These are phyloP conservation scores for Gadus chalcogrammus DNA, from an alignment of 2,113 vertebrate genomes.

Conservation along the genomic window DNA sequence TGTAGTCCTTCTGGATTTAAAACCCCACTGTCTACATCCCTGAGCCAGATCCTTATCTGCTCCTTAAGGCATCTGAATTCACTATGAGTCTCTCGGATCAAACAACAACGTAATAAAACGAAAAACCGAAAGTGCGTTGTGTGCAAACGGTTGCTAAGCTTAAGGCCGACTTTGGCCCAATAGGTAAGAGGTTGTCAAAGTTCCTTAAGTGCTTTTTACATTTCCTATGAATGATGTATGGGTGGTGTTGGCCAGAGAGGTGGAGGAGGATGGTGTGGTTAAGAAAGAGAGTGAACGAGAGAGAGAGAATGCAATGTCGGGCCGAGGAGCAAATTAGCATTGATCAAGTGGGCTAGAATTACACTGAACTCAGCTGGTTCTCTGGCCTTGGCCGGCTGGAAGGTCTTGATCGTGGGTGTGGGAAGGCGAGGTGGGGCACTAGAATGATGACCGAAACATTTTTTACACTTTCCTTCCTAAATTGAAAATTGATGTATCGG, in stretches of 20 bases:
- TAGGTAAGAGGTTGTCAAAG: constrained; percentile 50
- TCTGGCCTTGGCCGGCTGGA: constrained; percentile 32
- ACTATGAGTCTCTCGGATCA: no score
- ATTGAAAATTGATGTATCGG: no score
- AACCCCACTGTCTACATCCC: no score
- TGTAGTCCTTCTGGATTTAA: no score
- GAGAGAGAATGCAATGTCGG: constrained; percentile 37
- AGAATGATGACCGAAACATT: no score
- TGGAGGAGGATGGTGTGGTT: constrained; percentile 13
- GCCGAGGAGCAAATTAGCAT: constrained; percentile 57
- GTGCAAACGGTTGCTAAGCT: no score
- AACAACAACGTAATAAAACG: no score
- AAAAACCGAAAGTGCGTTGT: no score
- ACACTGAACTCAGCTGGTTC: constrained; percentile 62
- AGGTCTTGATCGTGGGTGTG: constrained; percentile 14
- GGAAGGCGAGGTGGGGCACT: no score
- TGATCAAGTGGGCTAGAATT: constrained; percentile 65
- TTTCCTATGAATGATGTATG: constrained; percentile 69
- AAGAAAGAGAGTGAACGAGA: constrained; percentile 3
- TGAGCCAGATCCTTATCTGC: no score
- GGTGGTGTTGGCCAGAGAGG: constrained; percentile 1
- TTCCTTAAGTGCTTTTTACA: constrained; percentile 49
- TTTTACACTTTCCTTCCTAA: no score
- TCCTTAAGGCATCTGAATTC: no score
- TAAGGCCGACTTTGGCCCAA: constrained; percentile 36